Evolutionary conservation across 2,113 vertebrate species (phyloP), one percentile per base, ranked within the genome.

Genomic region (Hypanus sabinus): DNA sequence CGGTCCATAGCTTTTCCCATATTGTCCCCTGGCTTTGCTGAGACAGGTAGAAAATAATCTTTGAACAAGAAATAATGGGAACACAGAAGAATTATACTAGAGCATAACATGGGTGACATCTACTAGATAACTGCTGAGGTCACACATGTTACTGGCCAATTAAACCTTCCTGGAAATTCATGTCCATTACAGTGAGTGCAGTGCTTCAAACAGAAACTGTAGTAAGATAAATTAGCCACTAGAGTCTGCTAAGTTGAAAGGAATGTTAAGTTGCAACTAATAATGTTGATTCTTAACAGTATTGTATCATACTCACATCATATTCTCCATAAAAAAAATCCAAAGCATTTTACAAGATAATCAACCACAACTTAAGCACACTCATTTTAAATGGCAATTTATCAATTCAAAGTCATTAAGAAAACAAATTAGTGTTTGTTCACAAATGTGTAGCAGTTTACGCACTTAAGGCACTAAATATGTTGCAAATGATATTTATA

Each of bases 401-500:
- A 92, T 46, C 16, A 38, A 92, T 90, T 57, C 38, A 9, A 62
- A 71, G 22, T 92, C 90, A 71, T 92, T 36, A 90, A 68, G 71
- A 88, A 36, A 87, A 92, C 22, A 60, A 87, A 62, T 87, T 87
- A 62, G 10, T 87, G 57, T 87, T 87, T 79, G 76, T 36, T 79
- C 60, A 30, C 0, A 87, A 87, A 27, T 87, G 27, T 20, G 36
- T 65, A 90, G 30, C 36, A 71, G 90, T 68, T 92, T 92, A 38
- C 33, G 22, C 36, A 92, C 36, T 92, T 36, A 71, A 71, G 90
- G 83, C 68, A 71, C 65, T 92, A 27, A 70, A 92, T 38, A 71
- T 71, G 68, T 33, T 71, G 90, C 65, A 92, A 87, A 62, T 38
- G 18, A 92, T 92, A 92, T 71, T 71, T 70, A 71, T 92, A 36